Evolutionary conservation across 2,797 vertebrate genomes (phyloP), one percentile per base, ranked within the genome.

Genomic region (Sphenopsis melanotis): DNA sequence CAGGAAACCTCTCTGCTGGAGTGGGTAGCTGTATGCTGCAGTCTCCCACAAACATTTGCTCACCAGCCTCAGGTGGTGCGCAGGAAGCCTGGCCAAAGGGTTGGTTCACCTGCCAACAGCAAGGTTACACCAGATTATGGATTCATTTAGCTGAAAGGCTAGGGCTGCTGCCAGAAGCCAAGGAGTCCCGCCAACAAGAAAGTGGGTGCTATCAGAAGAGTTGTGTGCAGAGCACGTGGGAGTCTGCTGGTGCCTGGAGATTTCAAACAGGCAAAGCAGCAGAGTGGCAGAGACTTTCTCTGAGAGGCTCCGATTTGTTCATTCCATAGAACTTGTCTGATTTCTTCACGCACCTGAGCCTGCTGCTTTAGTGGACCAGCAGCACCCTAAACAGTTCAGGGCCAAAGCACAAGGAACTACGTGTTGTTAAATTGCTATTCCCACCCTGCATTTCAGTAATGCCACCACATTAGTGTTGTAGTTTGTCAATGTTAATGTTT

Each of bases 41-140:
- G 34, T 34, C 3, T 71, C 53, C n/a, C 70, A 83, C 65, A 81
- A 32, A 83, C 90, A 30, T 91, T 46, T 87, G 39, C 52, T 90
- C 27, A 36, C 18, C 4, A 52, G 32, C 6, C 44, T 79, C 70
- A 65, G 15, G 30, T 41, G 16, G 10, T 1, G 0, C 30, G n/a
- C 70, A 79, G 63, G 44, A 87, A 87, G 50, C 12, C 39, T 76
- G 50, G 20, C n/a, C 63, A 29, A 42, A 16, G 8, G 13, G 12
- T 6, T 89, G 18, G 15, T n/a, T 72, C 36, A 66, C 39, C 11
- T 23, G 23, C 9, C 79, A 18, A 36, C 16, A 49, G 32, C 11
- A 59, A 84, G 36, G 72, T 77, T 72, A 42, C 50, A 65, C 15
- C 39, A 76, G 59, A 78, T 76, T 63, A 74, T 21, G 44, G n/a